Conservation (phyloP, 2,888 invertebrate genomes). For the Drosophila stalkeri region DNA sequence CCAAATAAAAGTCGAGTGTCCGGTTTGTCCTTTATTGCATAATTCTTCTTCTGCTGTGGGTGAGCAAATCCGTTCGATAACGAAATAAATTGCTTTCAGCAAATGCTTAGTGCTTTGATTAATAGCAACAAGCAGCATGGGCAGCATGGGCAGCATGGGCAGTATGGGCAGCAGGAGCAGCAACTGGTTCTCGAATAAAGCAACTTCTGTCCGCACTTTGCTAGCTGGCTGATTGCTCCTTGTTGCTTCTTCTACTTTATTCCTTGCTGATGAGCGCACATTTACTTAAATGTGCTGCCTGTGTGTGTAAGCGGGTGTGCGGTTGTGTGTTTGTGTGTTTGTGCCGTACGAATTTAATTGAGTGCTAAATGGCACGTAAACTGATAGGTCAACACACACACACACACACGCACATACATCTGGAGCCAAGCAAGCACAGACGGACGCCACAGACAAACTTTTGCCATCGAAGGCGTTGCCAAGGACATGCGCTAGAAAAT, state of each 20-base stretch:
- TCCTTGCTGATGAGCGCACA: slow-evolving; percentile 75
- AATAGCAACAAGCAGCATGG: slow-evolving; percentile 67
- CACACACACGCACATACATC: slow-evolving; percentile 35
- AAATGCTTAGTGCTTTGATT: slow-evolving; percentile 78
- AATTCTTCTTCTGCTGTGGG: slow-evolving; percentile 42
- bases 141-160: slow-evolving; percentile 54
- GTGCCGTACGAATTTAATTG: slow-evolving; percentile 81
- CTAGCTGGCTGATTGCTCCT: slow-evolving; percentile 16
- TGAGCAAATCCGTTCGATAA: slow-evolving; percentile 72
- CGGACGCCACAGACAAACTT: slow-evolving; percentile 54
- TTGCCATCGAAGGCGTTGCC: slow-evolving; percentile 62
- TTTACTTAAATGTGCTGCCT: slow-evolving; percentile 63
- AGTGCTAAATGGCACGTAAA: slow-evolving; percentile 85
- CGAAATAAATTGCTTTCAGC: slow-evolving; percentile 81
- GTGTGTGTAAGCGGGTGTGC: slow-evolving; percentile 22
- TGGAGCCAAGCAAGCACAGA: slow-evolving; percentile 3
- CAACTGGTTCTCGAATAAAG: slow-evolving; percentile 51
- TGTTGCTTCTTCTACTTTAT: slow-evolving; percentile 31
- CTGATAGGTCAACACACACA: slow-evolving; percentile 77
- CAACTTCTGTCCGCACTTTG: slow-evolving; percentile 40
- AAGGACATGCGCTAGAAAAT: slow-evolving; percentile 59
- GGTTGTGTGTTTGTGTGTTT: slow-evolving; percentile 40
- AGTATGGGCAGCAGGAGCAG: slow-evolving; percentile 37
- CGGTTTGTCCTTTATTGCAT: slow-evolving; percentile 47
- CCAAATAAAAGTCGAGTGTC: slow-evolving; percentile 4